phyloP scores from a whole-genome alignment of 2,888 invertebrate genomes.

The Heterodera filipjevi region DNA sequence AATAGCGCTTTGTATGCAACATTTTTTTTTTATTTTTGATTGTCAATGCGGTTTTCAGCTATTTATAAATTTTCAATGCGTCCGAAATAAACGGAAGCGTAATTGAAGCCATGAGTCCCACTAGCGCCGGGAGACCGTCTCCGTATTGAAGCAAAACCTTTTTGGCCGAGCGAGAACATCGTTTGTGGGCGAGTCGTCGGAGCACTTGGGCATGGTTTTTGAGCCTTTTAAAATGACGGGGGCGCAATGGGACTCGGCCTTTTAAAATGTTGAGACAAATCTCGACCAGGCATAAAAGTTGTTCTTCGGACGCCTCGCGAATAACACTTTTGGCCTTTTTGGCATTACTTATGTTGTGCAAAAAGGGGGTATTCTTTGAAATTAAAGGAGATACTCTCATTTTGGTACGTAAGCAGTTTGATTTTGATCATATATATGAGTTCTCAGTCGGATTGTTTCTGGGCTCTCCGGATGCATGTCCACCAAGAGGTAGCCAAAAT shows the following conservation, averaged over 20 bases:
- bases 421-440: too few species aligned
- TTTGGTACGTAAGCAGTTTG: background rate
- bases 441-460: slow-evolving; percentile 22
- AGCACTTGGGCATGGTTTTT: background rate
- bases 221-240: background rate
- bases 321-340: background rate
- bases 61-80: background rate
- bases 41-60: background rate
- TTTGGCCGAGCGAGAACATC: too few species aligned
- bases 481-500: slow-evolving; percentile 31
- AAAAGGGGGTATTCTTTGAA: background rate
- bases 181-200: background rate
- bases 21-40: too few species aligned
- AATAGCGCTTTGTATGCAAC: too few species aligned
- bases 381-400: background rate
- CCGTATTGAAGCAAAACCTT: too few species aligned
- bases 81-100: background rate
- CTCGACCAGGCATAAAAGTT: too few species aligned
- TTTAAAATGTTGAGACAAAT: too few species aligned
- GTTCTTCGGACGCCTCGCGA: background rate
- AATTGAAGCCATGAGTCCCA: background rate
- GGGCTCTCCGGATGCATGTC: slow-evolving; percentile 28
- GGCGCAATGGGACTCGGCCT: too few species aligned
- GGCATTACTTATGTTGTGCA: background rate
- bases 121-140: slow-evolving; percentile 2